Evolutionary conservation across 2,797 vertebrate genomes (phyloP).

Genomic region (Chanos chanos): DNA sequence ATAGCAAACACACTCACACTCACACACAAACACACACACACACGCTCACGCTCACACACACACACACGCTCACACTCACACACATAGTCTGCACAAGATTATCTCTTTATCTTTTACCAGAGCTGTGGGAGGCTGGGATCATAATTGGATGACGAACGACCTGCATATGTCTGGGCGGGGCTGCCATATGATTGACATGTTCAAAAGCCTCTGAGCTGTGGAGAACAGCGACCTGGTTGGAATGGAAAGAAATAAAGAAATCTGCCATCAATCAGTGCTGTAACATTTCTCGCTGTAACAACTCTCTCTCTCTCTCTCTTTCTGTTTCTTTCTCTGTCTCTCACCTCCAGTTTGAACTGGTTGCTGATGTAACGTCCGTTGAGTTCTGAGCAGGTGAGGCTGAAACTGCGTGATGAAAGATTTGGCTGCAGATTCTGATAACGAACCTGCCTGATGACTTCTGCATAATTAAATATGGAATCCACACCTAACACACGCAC

Average conservation of each 20-base stretch:
- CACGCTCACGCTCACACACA: too few relatives aligned
- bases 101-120: constrained; percentile 66
- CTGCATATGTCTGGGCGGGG: constrained; percentile 84
- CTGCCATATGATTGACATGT: constrained; percentile 79
- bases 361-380: constrained; percentile 94
- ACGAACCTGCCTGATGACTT: constrained; percentile 80
- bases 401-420: constrained; percentile 77
- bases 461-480: constrained; percentile 89
- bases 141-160: constrained; percentile 76
- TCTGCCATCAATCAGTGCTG: background rate
- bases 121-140: constrained; percentile 64
- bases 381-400: constrained; percentile 90
- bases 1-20: background rate
- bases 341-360: constrained; percentile 90
- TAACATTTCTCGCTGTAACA: background rate
- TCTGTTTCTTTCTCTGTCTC: constrained; percentile 8
- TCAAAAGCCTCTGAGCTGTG: constrained; percentile 75
- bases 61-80: too few relatives aligned
- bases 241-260: constrained; percentile 13
- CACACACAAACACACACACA: too few relatives aligned
- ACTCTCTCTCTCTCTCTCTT: background rate
- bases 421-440: constrained; percentile 78
- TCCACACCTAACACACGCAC: constrained; percentile 81
- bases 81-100: constrained; percentile 25
- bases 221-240: constrained; percentile 79